Conservation (phyloP, 2,113 vertebrate genomes). For the Laterallus jamaicensis region DNA sequence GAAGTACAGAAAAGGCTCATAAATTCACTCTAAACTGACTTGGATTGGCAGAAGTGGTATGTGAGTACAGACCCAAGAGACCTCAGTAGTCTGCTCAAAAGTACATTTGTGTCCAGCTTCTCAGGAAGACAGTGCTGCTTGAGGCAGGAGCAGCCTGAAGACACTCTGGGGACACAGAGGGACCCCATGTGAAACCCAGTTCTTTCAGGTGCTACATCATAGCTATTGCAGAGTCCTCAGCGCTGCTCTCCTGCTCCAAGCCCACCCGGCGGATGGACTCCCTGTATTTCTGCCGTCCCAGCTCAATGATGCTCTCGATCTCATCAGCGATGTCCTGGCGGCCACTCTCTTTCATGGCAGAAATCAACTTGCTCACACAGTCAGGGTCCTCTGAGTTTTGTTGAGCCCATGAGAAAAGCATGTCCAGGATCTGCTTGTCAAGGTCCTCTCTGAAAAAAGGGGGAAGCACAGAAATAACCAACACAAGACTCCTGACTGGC, state of each 20-base stretch:
- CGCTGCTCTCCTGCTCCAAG: conserved; percentile 74
- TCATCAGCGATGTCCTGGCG: conserved; percentile 90
- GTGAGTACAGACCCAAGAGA: neutral
- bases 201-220: neutral
- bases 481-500: neutral
- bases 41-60: neutral
- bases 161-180: rapidly evolving
- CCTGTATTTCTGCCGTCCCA: conserved; percentile 87
- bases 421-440: conserved; percentile 83
- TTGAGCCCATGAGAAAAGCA: conserved; percentile 93
- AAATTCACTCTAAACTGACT: neutral
- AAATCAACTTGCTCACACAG: conserved; percentile 77
- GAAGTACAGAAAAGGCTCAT: neutral
- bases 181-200: neutral
- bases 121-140: neutral
- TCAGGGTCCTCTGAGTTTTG: conserved; percentile 75
- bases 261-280: conserved; percentile 86
- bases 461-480: neutral
- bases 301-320: conserved; percentile 81
- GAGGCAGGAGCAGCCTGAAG: neutral
- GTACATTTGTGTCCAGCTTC: neutral
- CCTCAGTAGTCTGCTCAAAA: neutral
- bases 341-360: conserved; percentile 83
- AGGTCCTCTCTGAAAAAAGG: conserved; percentile 82
- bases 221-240: conserved; percentile 63